Evolutionary conservation across 2,113 vertebrate genomes (phyloP), one percentile per base, ranked within the genome.

Genomic region (Circaetus gallicus): DNA sequence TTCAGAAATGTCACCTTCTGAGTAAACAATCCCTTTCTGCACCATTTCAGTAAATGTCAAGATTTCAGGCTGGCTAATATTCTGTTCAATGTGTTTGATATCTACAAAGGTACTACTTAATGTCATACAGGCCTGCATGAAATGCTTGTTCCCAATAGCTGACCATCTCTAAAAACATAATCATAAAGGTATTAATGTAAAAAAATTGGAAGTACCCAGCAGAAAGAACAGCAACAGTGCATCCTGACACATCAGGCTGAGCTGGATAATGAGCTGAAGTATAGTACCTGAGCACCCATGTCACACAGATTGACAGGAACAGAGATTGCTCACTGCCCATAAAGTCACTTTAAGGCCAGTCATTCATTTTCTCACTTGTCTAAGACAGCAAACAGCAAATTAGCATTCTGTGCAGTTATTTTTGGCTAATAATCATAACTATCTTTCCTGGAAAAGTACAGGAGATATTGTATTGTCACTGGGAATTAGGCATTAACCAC

Each of bases 1-100:
- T 93, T 96, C 94, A 92, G 92, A 94, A 95, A 96, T 93, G 84
- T 87, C 96, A 96, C 85, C 94, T 97, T 70, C 96, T 82, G 91
- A 95, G 89, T 78, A 93, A 92, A 67, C 85, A 73, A 95, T 94
- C 91, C 82, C 92, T 82, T 97, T 94, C 97, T 90, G 93, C 93
- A 94, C 89, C 70, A 87, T 94, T 91, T 88, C 95, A 93, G 92
- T 91, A 96, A 95, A 87, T 71, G 90, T 89, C 94, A 91, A 93
- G 83, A 91, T 91, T 96, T 95, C 85, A 96, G 82, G 76, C 94
- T 95, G 94, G 91, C 81, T 95, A 93, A 71, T 91, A 92, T 92
- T 97, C 96, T 96, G 95, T 94, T 97, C 97, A 94, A 80, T 13
- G 12, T 5, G 28, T 49, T 62, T 55, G 34, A 38, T 34, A 34